These are phyloP conservation scores for Connochaetes taurinus DNA, from an alignment of 2,113 vertebrate species.

Conservation along the genomic window DNA sequence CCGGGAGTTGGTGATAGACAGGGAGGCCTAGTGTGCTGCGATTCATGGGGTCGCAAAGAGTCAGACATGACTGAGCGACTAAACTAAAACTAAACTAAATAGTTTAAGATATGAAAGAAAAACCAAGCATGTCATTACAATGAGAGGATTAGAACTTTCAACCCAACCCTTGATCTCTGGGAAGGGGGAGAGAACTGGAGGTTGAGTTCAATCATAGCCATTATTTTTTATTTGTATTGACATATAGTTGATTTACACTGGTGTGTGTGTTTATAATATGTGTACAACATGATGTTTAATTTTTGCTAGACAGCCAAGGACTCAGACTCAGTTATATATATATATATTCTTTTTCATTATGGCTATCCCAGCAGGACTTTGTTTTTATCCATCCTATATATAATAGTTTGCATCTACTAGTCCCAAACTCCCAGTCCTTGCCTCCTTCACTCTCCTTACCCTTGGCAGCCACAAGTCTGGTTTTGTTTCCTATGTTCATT, in stretches of 20 bases:
- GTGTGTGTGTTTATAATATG: neutral
- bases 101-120: neutral
- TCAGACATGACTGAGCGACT: rapidly evolving
- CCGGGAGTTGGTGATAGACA: too few species aligned
- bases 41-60: too few species aligned
- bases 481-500: neutral
- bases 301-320: neutral
- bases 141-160: neutral
- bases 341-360: neutral
- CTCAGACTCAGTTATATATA: neutral
- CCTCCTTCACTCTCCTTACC: neutral
- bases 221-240: neutral
- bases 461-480: neutral
- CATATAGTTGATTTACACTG: neutral
- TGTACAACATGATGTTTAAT: neutral
- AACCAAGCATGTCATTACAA: neutral
- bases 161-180: neutral
- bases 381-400: neutral
- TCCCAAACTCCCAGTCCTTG: neutral
- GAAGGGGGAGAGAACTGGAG: neutral
- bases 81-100: neutral
- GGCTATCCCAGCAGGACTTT: neutral
- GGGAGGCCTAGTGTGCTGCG: too few species aligned
- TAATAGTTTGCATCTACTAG: neutral
- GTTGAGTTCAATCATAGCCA: neutral